phyloP scores from a whole-genome alignment of 2,888 invertebrate genomes.

The Resseliella maxima region DNA sequence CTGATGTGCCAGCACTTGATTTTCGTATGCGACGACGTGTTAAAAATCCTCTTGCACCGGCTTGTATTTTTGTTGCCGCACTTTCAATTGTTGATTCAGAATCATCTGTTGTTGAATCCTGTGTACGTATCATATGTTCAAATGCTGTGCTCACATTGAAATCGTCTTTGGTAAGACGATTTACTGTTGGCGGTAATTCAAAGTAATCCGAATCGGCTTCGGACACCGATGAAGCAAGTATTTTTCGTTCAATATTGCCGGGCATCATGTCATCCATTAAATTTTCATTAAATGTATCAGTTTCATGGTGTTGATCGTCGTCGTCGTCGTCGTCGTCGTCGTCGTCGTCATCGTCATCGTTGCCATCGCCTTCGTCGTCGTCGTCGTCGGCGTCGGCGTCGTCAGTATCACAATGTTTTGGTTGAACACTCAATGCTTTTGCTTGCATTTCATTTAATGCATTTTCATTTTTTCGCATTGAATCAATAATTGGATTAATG shows the following conservation, averaged over 20 bases:
- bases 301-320: neutral
- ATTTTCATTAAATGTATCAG: neutral
- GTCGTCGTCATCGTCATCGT: neutral
- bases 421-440: conserved; percentile 1
- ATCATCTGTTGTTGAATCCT: conserved; percentile 63
- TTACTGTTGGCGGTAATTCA: conserved; percentile 59
- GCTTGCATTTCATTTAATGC: conserved; percentile 56
- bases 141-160: conserved; percentile 65
- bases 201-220: conserved; percentile 65
- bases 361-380: too few relatives aligned
- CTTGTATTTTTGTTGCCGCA: conserved; percentile 66
- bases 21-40: conserved; percentile 63
- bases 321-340: conserved; percentile 29
- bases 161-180: conserved; percentile 60
- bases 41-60: conserved; percentile 64
- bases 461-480: conserved; percentile 54
- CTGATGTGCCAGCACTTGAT: conserved; percentile 63
- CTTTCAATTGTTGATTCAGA: conserved; percentile 66
- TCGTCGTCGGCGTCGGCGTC: neutral
- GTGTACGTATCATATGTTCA: conserved; percentile 61
- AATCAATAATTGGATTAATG: conserved; percentile 56
- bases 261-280: conserved; percentile 38
- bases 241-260: conserved; percentile 62
- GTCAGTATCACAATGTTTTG: neutral
- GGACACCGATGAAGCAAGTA: conserved; percentile 65